A percentile compares a stretch with the other conserved stretches of the same genome.
phyloP scores from a whole-genome alignment of 2,888 invertebrate genomes.

The Eurytoma adleriae region DNA sequence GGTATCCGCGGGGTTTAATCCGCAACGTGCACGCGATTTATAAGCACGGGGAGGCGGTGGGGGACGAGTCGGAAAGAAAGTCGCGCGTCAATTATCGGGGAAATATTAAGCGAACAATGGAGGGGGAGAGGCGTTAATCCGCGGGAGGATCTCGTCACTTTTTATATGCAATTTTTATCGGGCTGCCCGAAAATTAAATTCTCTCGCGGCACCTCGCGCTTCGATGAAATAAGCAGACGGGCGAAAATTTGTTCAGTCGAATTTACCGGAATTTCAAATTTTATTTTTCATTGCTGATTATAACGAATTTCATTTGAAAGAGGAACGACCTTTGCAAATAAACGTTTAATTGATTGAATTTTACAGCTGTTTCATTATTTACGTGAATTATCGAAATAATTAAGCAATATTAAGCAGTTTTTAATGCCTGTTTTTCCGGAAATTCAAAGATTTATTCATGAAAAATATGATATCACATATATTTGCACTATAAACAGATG shows the following conservation, averaged over 20 bases:
- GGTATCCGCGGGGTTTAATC: background rate
- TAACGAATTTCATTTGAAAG: background rate
- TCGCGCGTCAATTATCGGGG: slow-evolving; percentile 30
- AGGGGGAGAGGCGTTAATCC: slow-evolving; percentile 15
- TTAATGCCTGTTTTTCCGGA: too few relatives aligned
- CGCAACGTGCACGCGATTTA: background rate
- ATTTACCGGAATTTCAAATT: slow-evolving; percentile 46
- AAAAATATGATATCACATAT: too few relatives aligned
- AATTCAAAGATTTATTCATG: too few relatives aligned
- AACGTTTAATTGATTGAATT: too few relatives aligned
- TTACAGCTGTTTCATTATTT: too few relatives aligned
- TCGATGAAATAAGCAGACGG: background rate
- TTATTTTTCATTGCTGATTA: slow-evolving; percentile 30
- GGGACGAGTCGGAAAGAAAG: background rate
- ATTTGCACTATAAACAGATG: too few relatives aligned
- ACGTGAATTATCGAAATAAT: too few relatives aligned
- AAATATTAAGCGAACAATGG: slow-evolving; percentile 32
- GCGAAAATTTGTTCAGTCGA: slow-evolving; percentile 2
- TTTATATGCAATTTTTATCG: slow-evolving; percentile 29
- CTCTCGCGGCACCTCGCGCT: background rate
- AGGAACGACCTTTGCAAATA: slow-evolving; percentile 4
- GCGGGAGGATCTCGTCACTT: background rate
- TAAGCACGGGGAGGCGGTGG: background rate
- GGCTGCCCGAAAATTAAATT: slow-evolving; percentile 45
- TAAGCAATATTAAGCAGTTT: too few relatives aligned